Evolutionary conservation across 2,113 vertebrate species (phyloP).

Genomic region (Paratilapia polleni): DNA sequence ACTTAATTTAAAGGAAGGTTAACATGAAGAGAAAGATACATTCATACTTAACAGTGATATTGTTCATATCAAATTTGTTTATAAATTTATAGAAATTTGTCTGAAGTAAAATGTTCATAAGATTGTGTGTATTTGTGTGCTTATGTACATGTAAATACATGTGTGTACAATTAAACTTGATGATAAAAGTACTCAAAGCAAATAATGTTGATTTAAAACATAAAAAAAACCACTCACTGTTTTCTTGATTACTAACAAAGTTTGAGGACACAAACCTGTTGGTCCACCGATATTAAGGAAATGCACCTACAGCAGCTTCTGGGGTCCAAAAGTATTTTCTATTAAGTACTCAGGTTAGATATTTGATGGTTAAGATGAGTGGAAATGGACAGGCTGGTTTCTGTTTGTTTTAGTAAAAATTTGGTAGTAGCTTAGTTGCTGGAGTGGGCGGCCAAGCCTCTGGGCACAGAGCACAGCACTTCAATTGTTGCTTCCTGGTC

Average conservation of each 20-base stretch:
- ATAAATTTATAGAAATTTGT: not conserved
- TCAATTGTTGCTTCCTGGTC: not conserved
- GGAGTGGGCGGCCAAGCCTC: not conserved
- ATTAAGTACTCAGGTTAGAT: not conserved
- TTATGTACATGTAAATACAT: not conserved
- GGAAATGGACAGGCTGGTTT: not conserved
- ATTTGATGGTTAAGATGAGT: not conserved
- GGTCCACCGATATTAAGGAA: not conserved
- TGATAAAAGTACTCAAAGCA: not conserved
- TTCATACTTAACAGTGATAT: not conserved
- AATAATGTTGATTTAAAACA: not conserved
- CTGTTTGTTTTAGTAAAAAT: not conserved
- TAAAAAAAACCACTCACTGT: not conserved
- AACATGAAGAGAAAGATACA: not conserved
- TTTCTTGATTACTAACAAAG: not conserved
- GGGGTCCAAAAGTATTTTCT: not conserved
- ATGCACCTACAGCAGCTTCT: not conserved
- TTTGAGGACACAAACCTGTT: not conserved
- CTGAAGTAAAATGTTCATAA: not conserved
- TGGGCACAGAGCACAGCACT: not conserved
- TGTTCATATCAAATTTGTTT: not conserved
- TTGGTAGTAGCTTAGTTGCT: not conserved
- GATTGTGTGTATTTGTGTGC: not conserved
- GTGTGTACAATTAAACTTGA: not conserved
- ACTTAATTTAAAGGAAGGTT: slow-evolving; percentile 52